These are phyloP conservation scores for Aphaenogaster ashmeadi DNA, from an alignment of 1,140 invertebrate species.

Conservation along the genomic window DNA sequence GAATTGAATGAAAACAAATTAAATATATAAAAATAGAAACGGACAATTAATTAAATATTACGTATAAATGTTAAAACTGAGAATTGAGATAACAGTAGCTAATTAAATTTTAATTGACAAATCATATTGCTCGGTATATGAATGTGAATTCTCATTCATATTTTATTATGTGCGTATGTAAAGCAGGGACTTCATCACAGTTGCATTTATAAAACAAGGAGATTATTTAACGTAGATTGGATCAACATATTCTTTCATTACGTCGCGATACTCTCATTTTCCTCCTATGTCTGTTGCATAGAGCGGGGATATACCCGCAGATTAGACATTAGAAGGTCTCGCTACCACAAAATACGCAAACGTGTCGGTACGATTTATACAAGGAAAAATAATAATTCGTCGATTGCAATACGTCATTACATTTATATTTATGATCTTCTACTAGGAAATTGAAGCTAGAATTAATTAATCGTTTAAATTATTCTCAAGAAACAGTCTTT, in stretches of 20 bases:
- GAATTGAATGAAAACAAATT: not conserved
- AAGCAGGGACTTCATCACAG: not conserved
- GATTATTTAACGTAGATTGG: not conserved
- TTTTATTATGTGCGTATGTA: not conserved
- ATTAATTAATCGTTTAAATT: not conserved
- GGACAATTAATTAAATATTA: constrained; percentile 11
- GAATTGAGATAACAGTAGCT: not conserved
- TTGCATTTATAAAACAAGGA: not conserved
- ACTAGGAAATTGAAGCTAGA: not conserved
- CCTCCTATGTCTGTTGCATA: not conserved
- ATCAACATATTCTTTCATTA: not conserved
- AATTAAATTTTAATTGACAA: constrained; percentile 3
- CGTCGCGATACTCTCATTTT: not conserved
- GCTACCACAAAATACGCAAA: not conserved
- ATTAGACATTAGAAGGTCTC: not conserved
- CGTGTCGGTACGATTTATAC: not conserved
- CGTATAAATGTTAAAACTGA: constrained; percentile 9
- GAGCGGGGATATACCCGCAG: not conserved
- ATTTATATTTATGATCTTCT: not conserved
- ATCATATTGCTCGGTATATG: not conserved
- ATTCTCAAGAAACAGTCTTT: not conserved
- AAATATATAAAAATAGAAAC: not conserved
- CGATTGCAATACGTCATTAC: not conserved
- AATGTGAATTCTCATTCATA: not conserved
- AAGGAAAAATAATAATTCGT: constrained; percentile 29